Conservation (phyloP, 2,888 invertebrate species). For the Nudaria mundana region DNA sequence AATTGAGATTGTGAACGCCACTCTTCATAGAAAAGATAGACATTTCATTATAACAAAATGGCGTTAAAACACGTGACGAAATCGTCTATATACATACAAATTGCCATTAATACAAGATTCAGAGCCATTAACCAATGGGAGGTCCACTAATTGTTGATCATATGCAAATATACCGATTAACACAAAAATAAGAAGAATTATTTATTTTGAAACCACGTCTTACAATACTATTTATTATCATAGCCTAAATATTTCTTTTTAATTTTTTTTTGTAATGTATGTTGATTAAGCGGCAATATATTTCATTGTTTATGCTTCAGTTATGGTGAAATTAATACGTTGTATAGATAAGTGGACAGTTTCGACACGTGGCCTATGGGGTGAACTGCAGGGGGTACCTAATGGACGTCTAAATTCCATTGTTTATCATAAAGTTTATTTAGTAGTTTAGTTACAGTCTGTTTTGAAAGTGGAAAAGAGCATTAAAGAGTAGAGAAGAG, state of each 20-base stretch:
- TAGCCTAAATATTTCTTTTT: slow-evolving; percentile 17
- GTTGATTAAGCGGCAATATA: slow-evolving; percentile 26
- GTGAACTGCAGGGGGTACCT: slow-evolving; percentile 18
- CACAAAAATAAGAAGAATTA: slow-evolving; percentile 42
- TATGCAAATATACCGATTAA: slow-evolving; percentile 62
- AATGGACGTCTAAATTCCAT: slow-evolving; percentile 3
- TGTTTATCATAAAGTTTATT: slow-evolving; percentile 2
- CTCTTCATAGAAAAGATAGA: slow-evolving; percentile 14
- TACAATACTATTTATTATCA: slow-evolving; percentile 14
- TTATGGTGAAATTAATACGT: slow-evolving; percentile 23
- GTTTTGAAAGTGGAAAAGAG: not conserved
- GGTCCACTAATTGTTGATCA: slow-evolving; percentile 70
- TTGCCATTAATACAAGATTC: slow-evolving; percentile 50
- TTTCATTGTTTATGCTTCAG: slow-evolving; percentile 27
- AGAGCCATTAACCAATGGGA: slow-evolving; percentile 52
- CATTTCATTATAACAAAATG: slow-evolving; percentile 36
- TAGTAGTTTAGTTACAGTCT: not conserved
- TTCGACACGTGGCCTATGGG: slow-evolving; percentile 21
- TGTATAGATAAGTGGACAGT: slow-evolving; percentile 10
- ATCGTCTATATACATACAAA: slow-evolving; percentile 57
- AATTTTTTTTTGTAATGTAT: slow-evolving; percentile 12
- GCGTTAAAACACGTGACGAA: slow-evolving; percentile 56
- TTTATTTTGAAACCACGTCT: slow-evolving; percentile 23
- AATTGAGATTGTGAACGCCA: not conserved
- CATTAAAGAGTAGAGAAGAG: no score